phyloP scores from a whole-genome alignment of 1,140 invertebrate genomes.

The Maniola jurtina region DNA sequence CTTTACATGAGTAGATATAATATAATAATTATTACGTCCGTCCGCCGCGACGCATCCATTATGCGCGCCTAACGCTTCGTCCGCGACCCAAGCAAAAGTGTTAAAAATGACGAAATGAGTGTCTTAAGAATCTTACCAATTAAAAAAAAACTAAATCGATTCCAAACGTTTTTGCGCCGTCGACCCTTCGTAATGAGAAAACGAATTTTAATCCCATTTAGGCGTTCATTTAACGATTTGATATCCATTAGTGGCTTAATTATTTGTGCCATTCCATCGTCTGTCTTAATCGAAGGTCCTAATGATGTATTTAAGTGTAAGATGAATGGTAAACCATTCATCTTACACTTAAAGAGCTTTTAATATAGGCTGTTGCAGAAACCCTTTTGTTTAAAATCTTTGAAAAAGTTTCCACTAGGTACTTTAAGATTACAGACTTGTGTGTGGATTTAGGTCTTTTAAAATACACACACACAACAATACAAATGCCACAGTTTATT shows the following conservation, averaged over 20 bases:
- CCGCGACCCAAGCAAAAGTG: not conserved
- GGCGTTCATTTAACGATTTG: conserved; percentile 20
- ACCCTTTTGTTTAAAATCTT: not conserved
- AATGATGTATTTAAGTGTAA: not conserved
- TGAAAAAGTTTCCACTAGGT: no score
- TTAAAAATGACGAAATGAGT: not conserved
- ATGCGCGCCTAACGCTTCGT: no score
- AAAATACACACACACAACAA: no score
- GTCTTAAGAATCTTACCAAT: not conserved
- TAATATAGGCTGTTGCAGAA: no score
- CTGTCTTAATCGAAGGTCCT: conserved; percentile 12
- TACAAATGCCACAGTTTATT: no score
- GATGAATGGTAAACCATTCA: no score
- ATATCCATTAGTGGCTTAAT: conserved; percentile 30
- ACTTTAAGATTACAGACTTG: no score
- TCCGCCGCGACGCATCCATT: no score
- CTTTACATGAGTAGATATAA: no score
- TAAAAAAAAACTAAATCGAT: conserved; percentile 9
- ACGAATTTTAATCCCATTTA: conserved; percentile 31
- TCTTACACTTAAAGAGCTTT: not conserved
- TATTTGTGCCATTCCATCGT: conserved; percentile 25
- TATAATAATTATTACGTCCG: no score
- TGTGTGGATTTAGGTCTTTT: no score
- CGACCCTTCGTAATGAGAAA: conserved; percentile 27
- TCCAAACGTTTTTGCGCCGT: not conserved